phyloP scores from a whole-genome alignment of 2,113 vertebrate species.

The Serinus canaria region DNA sequence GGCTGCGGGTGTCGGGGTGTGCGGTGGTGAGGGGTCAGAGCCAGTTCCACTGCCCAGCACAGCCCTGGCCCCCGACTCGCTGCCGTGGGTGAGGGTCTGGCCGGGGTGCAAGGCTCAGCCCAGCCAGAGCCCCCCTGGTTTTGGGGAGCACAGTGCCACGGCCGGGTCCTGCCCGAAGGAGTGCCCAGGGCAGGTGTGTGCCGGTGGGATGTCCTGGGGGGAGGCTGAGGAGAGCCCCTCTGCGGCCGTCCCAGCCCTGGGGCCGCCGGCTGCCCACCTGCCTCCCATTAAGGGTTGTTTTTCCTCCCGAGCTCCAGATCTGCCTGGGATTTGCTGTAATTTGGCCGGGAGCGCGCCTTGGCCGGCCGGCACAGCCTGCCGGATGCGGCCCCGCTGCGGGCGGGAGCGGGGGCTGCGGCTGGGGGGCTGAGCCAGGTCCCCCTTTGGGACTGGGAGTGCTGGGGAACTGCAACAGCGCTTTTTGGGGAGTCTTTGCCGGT shows the following conservation, averaged over 20 bases:
- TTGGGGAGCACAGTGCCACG: fast-evolving
- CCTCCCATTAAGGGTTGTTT: constrained; percentile 53
- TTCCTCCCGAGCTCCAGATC: constrained; percentile 40
- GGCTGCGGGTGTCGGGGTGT: not conserved
- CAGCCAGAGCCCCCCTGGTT: fast-evolving
- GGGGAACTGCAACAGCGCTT: not conserved
- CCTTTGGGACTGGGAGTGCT: not conserved
- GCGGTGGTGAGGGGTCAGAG: fast-evolving
- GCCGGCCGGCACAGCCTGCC: constrained; percentile 8
- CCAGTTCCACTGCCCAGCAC: not conserved
- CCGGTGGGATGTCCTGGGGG: fast-evolving
- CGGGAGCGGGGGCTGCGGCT: too few relatives aligned
- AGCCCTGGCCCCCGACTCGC: not conserved
- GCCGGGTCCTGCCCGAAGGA: fast-evolving
- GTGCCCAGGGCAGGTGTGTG: not conserved
- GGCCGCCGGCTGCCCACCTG: constrained; percentile 22
- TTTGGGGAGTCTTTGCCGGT: not conserved
- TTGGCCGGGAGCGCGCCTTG: constrained; percentile 14
- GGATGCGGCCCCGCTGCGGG: not conserved
- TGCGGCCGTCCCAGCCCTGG: fast-evolving
- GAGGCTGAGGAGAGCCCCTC: not conserved
- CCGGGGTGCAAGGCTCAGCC: fast-evolving
- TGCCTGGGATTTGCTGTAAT: constrained; percentile 53
- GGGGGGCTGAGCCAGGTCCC: not conserved
- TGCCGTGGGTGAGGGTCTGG: not conserved